Base-by-base conservation (phyloP, 2,888 invertebrate genomes). In the Apantesis nais region DNA sequence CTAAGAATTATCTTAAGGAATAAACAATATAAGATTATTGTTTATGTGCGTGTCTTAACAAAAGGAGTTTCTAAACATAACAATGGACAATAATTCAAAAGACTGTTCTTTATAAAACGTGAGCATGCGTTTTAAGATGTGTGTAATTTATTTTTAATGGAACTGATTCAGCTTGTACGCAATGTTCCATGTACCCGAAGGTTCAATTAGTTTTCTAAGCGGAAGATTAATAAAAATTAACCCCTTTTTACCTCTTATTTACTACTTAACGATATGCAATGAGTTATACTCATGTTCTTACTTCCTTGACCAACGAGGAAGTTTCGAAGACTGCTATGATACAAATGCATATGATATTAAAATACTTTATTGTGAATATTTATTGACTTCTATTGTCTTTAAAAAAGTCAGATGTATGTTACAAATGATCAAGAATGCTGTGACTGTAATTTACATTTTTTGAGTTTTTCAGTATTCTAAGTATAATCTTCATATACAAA, bases 111-210 rank as follows among this genome's bases (percentile, higher is more conserved):
- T 81, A 74, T 78, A 75, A 73, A 73, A 75, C 69, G 62, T 76
- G 75, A 74, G 73, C 70, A 64, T 74, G 71, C 55, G 55, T 71
- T 62, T 73, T 66, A 80, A 83, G 78, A 78, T 73, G 80, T 79
- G 80, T 79, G 83, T 89, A 88, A 88, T 88, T 85, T 87, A 82
- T 87, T 88, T 86, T 88, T 85, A 85, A 89, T 86, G 85, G 76
- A 75, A 83, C 80, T 70, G 70, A 81, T 77, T 78, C 75, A 77
- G 79, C 75, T 76, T 80, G 86, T 86, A 67, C 75, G 79, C 76
- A 86, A 88, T 44, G 74, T 68, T 75, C 62, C 68, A 73, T 71
- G 67, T 74, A 73, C 60, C 70, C 70, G 73, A 69, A 73, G 70
- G 67, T 64, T 58, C 67, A 64, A 76, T 77, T 73, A 55, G 65